A percentile compares a stretch with the other conserved stretches of the same genome.
These are phyloP conservation scores for Apolygus lucorum DNA, from an alignment of 1,140 invertebrate genomes.

Conservation along the genomic window DNA sequence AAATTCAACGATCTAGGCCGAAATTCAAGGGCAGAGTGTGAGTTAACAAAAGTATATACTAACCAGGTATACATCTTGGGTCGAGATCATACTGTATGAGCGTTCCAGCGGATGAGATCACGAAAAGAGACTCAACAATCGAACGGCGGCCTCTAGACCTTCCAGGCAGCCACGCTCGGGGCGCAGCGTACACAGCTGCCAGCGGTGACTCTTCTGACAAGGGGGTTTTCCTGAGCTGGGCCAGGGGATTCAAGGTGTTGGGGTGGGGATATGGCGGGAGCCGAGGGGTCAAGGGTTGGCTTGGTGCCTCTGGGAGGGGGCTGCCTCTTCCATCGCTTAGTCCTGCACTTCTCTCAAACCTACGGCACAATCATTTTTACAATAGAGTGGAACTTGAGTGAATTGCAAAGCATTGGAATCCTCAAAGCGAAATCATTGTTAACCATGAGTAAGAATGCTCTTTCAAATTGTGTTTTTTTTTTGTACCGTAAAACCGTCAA, in stretches of 20 bases:
- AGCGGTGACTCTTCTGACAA: slow-evolving; percentile 36
- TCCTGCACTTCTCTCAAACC: slow-evolving; percentile 93
- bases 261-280: slow-evolving; percentile 83
- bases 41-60: neutral
- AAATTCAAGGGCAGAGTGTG: neutral
- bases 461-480: no score
- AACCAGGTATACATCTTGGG: slow-evolving; percentile 53
- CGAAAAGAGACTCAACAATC: slow-evolving; percentile 69
- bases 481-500: no score
- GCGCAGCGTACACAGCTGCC: slow-evolving; percentile 65
- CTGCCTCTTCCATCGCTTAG: slow-evolving; percentile 69
- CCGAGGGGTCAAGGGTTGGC: slow-evolving; percentile 78
- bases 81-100: slow-evolving; percentile 87
- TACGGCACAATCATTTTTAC: no score
- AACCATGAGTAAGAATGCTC: no score
- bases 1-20: neutral
- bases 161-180: slow-evolving; percentile 60
- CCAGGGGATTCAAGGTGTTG: slow-evolving; percentile 63
- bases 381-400: no score
- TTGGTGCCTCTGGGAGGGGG: slow-evolving; percentile 46
- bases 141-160: neutral
- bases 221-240: slow-evolving; percentile 57
- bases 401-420: no score
- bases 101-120: slow-evolving; percentile 78
- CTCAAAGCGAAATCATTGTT: no score